A percentile compares a stretch with the other conserved stretches of the same genome.
Evolutionary conservation across 2,113 vertebrate species (phyloP).

Genomic region (Tympanuchus pallidicinctus): DNA sequence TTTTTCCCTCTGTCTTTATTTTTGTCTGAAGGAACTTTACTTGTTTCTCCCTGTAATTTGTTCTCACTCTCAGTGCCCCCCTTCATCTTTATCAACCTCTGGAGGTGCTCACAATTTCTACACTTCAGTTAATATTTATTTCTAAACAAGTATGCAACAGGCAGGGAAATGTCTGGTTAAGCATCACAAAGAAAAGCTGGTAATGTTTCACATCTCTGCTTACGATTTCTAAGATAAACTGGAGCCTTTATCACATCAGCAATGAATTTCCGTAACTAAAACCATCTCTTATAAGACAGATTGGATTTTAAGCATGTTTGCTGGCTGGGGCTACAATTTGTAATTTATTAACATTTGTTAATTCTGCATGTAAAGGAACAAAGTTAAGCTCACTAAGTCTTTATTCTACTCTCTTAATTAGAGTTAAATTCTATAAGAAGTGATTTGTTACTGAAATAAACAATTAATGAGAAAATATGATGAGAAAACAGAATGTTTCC

Average conservation of each 20-base stretch:
- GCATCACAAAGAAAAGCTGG: not conserved
- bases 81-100: not conserved
- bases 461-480: not conserved
- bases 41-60: not conserved
- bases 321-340: not conserved
- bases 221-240: not conserved
- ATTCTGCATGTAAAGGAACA: not conserved
- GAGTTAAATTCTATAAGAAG: not conserved
- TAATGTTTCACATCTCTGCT: not conserved
- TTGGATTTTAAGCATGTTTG: not conserved
- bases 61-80: not conserved
- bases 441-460: not conserved
- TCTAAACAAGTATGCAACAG: not conserved
- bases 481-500: not conserved
- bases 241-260: not conserved
- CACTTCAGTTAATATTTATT: not conserved
- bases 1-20: not conserved
- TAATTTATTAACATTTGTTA: slow-evolving; percentile 6
- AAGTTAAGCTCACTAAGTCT: not conserved
- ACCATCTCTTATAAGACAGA: not conserved
- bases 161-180: not conserved
- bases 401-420: not conserved
- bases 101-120: not conserved
- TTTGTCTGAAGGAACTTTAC: not conserved
- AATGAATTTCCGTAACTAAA: not conserved